These are phyloP conservation scores for Peromyscus leucopus DNA, from an alignment of 2,113 vertebrate genomes.

Conservation along the genomic window DNA sequence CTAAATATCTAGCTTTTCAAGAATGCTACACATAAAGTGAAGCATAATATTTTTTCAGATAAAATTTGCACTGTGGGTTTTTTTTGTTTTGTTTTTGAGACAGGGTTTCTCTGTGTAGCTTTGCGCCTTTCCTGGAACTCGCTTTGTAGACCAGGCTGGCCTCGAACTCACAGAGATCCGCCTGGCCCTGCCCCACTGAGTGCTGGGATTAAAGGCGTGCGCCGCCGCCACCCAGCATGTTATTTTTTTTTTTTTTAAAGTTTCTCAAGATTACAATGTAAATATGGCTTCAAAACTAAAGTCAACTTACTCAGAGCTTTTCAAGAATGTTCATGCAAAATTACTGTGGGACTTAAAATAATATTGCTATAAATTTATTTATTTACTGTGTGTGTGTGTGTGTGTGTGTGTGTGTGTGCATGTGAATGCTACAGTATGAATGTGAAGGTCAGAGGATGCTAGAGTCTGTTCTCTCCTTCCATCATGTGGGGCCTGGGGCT, in stretches of 20 bases:
- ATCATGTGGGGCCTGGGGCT: background rate
- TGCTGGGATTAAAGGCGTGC: no score
- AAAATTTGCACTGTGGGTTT: background rate
- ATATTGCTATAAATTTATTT: background rate
- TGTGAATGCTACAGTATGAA: background rate
- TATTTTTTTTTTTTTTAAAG: conserved; percentile 38
- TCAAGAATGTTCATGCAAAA: conserved; percentile 32
- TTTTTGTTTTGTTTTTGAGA: no score
- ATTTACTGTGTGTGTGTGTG: background rate
- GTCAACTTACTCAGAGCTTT: conserved; percentile 35
- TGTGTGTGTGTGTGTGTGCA: background rate
- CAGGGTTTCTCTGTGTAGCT: no score
- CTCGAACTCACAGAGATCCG: no score
- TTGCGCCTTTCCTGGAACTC: no score
- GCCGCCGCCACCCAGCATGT: background rate
- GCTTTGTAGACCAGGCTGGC: no score
- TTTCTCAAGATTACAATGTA: background rate
- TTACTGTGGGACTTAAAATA: background rate
- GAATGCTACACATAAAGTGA: background rate
- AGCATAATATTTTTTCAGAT: background rate
- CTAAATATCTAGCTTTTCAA: background rate
- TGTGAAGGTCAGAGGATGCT: background rate
- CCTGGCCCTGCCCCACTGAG: no score
- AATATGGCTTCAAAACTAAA: conserved; percentile 27
- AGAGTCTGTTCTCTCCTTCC: background rate